Evolutionary conservation across 2,113 vertebrate genomes (phyloP).

Genomic region (Antechinus stuartii): DNA sequence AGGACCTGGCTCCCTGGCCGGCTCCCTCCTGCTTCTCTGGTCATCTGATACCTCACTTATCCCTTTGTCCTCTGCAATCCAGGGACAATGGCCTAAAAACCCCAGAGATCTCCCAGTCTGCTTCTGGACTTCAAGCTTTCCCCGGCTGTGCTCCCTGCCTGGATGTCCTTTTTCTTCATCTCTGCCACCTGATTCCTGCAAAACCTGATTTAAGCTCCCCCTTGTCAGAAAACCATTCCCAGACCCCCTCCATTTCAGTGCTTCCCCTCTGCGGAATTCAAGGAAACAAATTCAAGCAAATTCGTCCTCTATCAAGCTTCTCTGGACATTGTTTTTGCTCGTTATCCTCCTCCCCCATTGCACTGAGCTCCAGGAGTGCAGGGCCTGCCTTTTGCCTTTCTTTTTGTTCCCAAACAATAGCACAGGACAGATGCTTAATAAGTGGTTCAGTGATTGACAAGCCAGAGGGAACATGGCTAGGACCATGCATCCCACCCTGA

Average conservation of each 20-base stretch:
- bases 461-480: background rate
- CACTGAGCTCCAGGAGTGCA: background rate
- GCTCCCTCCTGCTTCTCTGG: background rate
- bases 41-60: background rate
- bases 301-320: background rate
- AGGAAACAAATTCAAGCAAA: background rate
- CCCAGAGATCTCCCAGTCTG: background rate
- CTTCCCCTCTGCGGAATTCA: fast-evolving
- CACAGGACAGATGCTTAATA: background rate
- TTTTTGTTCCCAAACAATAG: background rate
- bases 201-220: background rate
- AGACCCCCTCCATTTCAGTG: background rate
- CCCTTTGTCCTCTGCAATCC: background rate
- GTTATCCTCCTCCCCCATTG: background rate
- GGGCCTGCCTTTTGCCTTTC: background rate
- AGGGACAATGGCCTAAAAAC: background rate
- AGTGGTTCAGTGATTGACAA: background rate
- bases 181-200: background rate
- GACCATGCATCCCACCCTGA: background rate
- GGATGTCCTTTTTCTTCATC: background rate
- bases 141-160: background rate
- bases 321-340: background rate
- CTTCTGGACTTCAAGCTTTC: background rate
- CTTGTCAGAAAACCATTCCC: background rate
- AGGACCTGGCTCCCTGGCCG: background rate